A percentile compares a stretch with the other conserved stretches of the same genome.
These are phyloP conservation scores for Torymus aiolomorphi DNA, from an alignment of 2,888 invertebrate genomes.

Conservation along the genomic window DNA sequence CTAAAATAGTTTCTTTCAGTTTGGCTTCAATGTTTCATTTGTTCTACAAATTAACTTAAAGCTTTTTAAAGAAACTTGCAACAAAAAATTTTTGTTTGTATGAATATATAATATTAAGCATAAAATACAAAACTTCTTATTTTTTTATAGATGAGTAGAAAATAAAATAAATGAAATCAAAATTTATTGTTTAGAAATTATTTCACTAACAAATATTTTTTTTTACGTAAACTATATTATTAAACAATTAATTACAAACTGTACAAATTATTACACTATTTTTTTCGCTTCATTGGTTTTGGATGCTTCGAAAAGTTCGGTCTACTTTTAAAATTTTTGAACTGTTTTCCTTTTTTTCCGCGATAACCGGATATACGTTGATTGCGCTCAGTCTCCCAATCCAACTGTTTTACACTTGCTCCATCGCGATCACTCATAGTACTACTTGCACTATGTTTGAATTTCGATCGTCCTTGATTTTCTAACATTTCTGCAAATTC, in stretches of 20 bases:
- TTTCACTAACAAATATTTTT: neutral
- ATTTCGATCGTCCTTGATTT: slow-evolving; percentile 83
- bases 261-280: slow-evolving; percentile 30
- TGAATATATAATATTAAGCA: slow-evolving; percentile 37
- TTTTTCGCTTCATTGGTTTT: slow-evolving; percentile 39
- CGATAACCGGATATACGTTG: slow-evolving; percentile 62
- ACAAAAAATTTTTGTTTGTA: slow-evolving; percentile 40
- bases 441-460: slow-evolving; percentile 81
- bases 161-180: slow-evolving; percentile 40
- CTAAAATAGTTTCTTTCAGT: neutral
- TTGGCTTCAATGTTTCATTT: slow-evolving; percentile 33
- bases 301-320: slow-evolving; percentile 37
- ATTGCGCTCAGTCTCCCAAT: slow-evolving; percentile 86
- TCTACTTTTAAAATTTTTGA: neutral
- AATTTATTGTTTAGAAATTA: slow-evolving; percentile 5
- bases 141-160: slow-evolving; percentile 51
- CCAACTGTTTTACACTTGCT: slow-evolving; percentile 85
- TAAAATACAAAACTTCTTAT: slow-evolving; percentile 37
- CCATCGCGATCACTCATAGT: slow-evolving; percentile 86
- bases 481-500: slow-evolving; percentile 93
- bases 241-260: slow-evolving; percentile 8
- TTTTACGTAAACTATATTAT: slow-evolving; percentile 3
- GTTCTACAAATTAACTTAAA: slow-evolving; percentile 31
- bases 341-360: slow-evolving; percentile 52
- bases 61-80: slow-evolving; percentile 22